phyloP scores from a whole-genome alignment of 2,797 vertebrate genomes.

The Lycodopsis pacificus region DNA sequence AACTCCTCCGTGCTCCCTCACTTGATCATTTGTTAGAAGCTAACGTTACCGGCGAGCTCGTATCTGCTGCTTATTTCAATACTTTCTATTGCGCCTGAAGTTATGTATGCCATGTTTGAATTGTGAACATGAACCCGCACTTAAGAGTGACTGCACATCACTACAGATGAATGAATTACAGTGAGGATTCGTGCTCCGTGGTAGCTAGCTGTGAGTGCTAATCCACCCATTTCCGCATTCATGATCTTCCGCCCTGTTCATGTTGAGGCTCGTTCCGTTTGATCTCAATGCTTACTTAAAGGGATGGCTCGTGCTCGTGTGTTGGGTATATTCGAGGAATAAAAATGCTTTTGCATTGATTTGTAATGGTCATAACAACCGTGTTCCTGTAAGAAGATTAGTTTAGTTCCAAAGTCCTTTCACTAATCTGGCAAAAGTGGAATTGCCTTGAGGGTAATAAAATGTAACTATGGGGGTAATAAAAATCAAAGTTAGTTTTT shows the following conservation, averaged over 20 bases:
- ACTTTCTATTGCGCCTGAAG: not conserved
- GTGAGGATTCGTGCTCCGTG: not conserved
- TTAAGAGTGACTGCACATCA: accelerated
- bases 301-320: not conserved
- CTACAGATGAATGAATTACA: accelerated
- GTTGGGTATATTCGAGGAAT: accelerated
- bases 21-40: constrained; percentile 35
- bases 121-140: not conserved
- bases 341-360: accelerated
- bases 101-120: not conserved
- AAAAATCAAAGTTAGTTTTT: not conserved
- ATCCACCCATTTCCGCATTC: constrained; percentile 75
- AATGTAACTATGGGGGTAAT: accelerated
- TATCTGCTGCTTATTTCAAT: not conserved
- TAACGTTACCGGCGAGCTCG: constrained; percentile 48
- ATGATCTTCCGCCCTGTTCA: constrained; percentile 46
- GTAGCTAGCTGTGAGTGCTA: constrained; percentile 56
- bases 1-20: constrained; percentile 16
- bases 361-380: accelerated
- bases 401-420: not conserved
- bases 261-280: constrained; percentile 34
- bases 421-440: not conserved
- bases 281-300: not conserved
- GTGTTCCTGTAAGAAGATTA: not conserved
- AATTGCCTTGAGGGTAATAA: not conserved